Base-by-base conservation (phyloP, 2,888 invertebrate genomes). In the Epirrita christyi region DNA sequence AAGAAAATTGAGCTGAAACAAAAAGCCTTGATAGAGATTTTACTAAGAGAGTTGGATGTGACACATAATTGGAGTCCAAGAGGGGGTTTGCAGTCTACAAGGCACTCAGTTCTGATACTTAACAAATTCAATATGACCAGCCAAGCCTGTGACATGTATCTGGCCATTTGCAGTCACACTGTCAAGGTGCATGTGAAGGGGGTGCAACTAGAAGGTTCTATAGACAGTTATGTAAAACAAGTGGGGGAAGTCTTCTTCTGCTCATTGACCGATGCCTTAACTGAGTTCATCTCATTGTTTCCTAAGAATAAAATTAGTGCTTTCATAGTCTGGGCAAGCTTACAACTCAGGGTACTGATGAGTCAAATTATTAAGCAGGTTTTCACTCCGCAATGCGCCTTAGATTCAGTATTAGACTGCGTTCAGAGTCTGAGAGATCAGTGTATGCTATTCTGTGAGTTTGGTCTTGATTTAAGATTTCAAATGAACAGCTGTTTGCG, bases 401-500 rank as follows among this genome's bases (percentile, higher is more conserved):
- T 98, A 71, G 95, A 96, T 63, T 95, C 95, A 0, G 94, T 98
- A 51, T 95, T 98, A 6, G 97, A 97, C 78, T 98, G 97, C 85
- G 96, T 98, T 28, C 94, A 95, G 61, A 94, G 96, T 73, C 95
- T 98, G 27, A 93, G 97, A 71, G 93, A 93, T 58, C 96, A 96
- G 73, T 96, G 96, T 68, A 76, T 69, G 61, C 73, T 91, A 70
- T 87, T 93, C 76, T 94, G 93, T 76, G 92, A 94, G 73, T 91
- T 94, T 70, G 99, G 99, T 0, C 93, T 99, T 71, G 99, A 99
- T 89, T 92, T 99, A 57, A 95, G 96, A 64, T 99, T 98, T 84
- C 97, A 97, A 80, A 93, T 99, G 71, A 97, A 98, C 78, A 96
- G 97, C 21, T 94, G 97, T 63, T 88, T 99, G 58, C 93, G 97